These are phyloP conservation scores for Crambe crambe DNA, from an alignment of 37 sponge, comb jelly and placozoan species.

Conservation along the genomic window DNA sequence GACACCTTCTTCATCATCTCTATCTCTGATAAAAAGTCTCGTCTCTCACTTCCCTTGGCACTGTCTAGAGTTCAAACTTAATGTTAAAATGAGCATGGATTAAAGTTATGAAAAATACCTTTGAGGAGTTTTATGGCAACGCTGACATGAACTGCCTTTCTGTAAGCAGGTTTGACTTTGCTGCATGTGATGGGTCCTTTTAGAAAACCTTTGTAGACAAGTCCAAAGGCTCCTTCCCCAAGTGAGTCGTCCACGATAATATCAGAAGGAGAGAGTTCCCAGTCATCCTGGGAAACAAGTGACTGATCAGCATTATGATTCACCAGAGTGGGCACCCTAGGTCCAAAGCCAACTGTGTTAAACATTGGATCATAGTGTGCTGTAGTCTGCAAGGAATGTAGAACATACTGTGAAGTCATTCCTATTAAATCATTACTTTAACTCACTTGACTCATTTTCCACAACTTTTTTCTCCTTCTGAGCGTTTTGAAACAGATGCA, in stretches of 20 bases:
- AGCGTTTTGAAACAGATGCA: background rate
- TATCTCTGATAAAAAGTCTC: constrained; percentile 67
- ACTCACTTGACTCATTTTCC: background rate
- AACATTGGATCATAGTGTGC: background rate
- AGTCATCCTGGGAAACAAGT: constrained; percentile 45
- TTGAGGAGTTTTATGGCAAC: constrained; percentile 78
- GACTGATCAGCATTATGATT: background rate
- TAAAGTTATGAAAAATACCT: too few species aligned
- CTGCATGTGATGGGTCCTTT: constrained; percentile 30
- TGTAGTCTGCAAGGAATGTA: background rate
- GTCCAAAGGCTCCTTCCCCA: constrained; percentile 83
- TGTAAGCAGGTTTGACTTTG: background rate
- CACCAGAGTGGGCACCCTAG: background rate
- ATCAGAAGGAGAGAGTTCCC: constrained; percentile 60
- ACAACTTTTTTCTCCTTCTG: background rate
- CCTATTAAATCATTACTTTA: too few species aligned
- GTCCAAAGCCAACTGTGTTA: background rate
- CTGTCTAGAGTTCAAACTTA: constrained; percentile 11
- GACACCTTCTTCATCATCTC: constrained; percentile 72
- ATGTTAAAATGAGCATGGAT: background rate
- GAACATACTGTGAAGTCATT: background rate
- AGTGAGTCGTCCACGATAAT: constrained; percentile 54
- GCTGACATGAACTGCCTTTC: constrained; percentile 8
- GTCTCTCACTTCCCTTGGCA: constrained; percentile 55
- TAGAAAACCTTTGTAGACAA: constrained; percentile 70